phyloP scores from a whole-genome alignment of 2,888 invertebrate genomes.

The Dicyrtomina minuta region DNA sequence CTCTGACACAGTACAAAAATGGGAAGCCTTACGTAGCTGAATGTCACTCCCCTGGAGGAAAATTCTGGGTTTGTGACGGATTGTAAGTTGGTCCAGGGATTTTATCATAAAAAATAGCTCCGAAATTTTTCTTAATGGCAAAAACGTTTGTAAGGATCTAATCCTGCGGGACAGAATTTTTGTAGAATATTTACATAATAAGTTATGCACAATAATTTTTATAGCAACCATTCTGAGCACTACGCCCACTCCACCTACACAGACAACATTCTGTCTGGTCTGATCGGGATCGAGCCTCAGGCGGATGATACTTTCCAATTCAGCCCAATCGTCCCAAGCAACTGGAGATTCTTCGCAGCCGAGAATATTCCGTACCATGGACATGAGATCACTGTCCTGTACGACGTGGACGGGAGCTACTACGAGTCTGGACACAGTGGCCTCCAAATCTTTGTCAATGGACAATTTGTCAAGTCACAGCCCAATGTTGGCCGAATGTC shows the following conservation, averaged over 20 bases:
- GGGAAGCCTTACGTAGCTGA: slow-evolving; percentile 51
- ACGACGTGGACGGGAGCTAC: slow-evolving; percentile 43
- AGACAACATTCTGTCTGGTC: slow-evolving; percentile 48
- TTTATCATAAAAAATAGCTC: too few species aligned
- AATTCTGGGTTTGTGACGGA: slow-evolving; percentile 49
- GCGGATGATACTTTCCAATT: slow-evolving; percentile 12
- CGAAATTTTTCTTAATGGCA: too few species aligned
- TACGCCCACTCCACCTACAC: slow-evolving; percentile 52
- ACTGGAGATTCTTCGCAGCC: slow-evolving; percentile 29
- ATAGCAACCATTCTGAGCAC: slow-evolving; percentile 43
- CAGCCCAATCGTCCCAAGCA: slow-evolving; percentile 21
- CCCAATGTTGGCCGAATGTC: slow-evolving; percentile 39
- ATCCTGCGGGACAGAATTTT: too few species aligned
- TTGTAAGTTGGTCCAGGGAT: slow-evolving; percentile 37
- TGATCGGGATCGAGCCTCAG: slow-evolving; percentile 41
- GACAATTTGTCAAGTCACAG: slow-evolving; percentile 30
- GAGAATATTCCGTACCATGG: slow-evolving; percentile 50
- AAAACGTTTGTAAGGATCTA: too few species aligned
- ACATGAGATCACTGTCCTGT: slow-evolving; percentile 47
- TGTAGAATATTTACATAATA: too few species aligned
- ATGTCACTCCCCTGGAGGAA: slow-evolving; percentile 45
- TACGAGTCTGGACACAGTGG: slow-evolving; percentile 43
- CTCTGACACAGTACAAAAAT: slow-evolving; percentile 48
- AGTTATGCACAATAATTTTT: too few species aligned
- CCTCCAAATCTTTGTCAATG: slow-evolving; percentile 45